Evolutionary conservation across 2,113 vertebrate genomes (phyloP).

Genomic region (Bubo bubo): DNA sequence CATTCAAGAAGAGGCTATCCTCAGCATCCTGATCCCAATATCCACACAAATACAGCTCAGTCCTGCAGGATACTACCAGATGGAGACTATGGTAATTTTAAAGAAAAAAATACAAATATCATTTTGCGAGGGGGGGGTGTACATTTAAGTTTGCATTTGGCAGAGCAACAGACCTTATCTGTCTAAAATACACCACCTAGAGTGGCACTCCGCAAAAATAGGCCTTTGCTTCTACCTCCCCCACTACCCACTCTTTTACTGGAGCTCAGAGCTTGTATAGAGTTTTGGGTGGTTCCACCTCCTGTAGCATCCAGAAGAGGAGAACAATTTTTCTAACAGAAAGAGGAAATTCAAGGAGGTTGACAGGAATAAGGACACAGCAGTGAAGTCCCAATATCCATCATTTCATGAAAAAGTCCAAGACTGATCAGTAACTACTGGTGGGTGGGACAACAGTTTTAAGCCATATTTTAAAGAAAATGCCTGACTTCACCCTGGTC

Average conservation of each 20-base stretch:
- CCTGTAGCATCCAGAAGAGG: not conserved
- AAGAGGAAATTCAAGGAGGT: not conserved
- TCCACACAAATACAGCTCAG: not conserved
- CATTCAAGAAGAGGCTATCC: not conserved
- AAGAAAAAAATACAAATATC: not conserved
- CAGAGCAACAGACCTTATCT: slow-evolving; percentile 18
- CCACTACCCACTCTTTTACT: not conserved
- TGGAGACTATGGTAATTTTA: slow-evolving; percentile 51
- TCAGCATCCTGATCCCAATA: not conserved
- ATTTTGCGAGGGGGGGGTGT: not conserved
- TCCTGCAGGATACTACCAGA: slow-evolving; percentile 3
- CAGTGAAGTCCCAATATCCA: not conserved
- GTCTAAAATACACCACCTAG: slow-evolving; percentile 2
- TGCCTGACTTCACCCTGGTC: not conserved
- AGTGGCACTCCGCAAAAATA: not conserved
- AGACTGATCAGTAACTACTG: accelerated
- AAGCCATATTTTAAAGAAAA: not conserved
- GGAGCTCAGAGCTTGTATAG: not conserved
- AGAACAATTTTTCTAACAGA: not conserved
- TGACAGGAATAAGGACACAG: not conserved
- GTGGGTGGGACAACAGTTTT: not conserved
- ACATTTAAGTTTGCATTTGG: slow-evolving; percentile 25
- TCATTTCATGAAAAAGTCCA: not conserved
- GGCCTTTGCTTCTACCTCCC: not conserved
- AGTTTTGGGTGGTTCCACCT: not conserved